Base-by-base conservation (phyloP, 1,140 invertebrate species). In the Eriosoma lanigerum region DNA sequence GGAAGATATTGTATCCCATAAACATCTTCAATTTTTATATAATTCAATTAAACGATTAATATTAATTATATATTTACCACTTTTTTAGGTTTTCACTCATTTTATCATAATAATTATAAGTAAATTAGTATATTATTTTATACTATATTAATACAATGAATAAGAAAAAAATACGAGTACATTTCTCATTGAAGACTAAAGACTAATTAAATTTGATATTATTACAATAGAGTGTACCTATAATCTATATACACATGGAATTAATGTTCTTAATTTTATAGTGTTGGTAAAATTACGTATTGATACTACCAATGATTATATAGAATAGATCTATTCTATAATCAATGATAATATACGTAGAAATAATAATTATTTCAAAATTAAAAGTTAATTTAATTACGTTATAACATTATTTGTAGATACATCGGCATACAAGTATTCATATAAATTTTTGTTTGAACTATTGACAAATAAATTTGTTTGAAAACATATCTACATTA, bases 401-500 rank as follows among this genome's bases (percentile, higher is more conserved):
- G n/a, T n/a, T n/a, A n/a, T n/a, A n/a, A n/a, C n/a, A n/a, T n/a
- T n/a, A n/a, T n/a, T n/a, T n/a, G n/a, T n/a, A n/a, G n/a, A n/a
- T n/a, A n/a, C n/a, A n/a, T n/a, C n/a, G n/a, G n/a, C n/a, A n/a
- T n/a, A n/a, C n/a, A 56, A 21, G 21, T 19, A 56, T 56, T n/a
- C 54, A 21, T 56, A 5, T n/a, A 56, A 56, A 56, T n/a, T 56
- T 17, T 56, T n/a, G n/a, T n/a, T n/a, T n/a, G n/a, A n/a, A n/a
- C n/a, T n/a, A n/a, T n/a, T n/a, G n/a, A n/a, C n/a, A 56, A 56
- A 56, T 6, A 56, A 56, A 56, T 56, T 56, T 4, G n/a, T 56
- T 56, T 56, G 54, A n/a, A 56, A 56, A 56, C 54, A 56, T n/a
- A n/a, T 56, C 54, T 56, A 56, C 54, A 21, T 56, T 6, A 56